Evolutionary conservation across 2,797 vertebrate genomes (phyloP).

Genomic region (Hydrolagus colliei): DNA sequence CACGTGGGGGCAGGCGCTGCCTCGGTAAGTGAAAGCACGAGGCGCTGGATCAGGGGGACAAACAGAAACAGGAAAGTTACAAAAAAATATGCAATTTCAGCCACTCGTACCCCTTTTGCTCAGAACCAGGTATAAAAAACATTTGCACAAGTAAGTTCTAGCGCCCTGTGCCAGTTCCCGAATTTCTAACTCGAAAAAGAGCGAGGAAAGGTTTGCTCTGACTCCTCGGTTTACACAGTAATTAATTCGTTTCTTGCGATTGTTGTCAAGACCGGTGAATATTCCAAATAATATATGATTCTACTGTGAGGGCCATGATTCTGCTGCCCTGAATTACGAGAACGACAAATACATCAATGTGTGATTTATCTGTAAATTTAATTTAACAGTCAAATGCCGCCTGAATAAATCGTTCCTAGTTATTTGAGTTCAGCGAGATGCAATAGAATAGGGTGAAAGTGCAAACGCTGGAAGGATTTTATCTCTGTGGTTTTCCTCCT

Average conservation of each 20-base stretch:
- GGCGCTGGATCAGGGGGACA: neutral
- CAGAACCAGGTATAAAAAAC: neutral
- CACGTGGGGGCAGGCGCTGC: neutral
- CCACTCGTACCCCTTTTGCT: neutral
- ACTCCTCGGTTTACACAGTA: neutral
- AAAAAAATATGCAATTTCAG: constrained; percentile 8
- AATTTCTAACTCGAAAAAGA: neutral
- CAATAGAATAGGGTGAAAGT: neutral
- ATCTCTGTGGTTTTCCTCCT: neutral
- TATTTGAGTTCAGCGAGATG: neutral
- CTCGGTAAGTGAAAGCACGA: constrained; percentile 3
- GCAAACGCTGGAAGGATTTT: neutral
- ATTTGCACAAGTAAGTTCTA: no score
- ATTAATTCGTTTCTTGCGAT: neutral
- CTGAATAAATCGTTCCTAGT: neutral
- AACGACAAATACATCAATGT: neutral
- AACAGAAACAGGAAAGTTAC: neutral
- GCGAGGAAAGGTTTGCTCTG: neutral
- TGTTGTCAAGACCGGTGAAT: neutral
- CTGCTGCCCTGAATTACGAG: neutral
- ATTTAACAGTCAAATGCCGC: no score
- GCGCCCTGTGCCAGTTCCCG: neutral
- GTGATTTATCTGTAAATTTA: neutral
- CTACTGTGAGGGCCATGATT: neutral
- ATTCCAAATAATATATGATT: neutral